Evolutionary conservation across 2,797 vertebrate species (phyloP).

Genomic region (Protonibea diacanthus): DNA sequence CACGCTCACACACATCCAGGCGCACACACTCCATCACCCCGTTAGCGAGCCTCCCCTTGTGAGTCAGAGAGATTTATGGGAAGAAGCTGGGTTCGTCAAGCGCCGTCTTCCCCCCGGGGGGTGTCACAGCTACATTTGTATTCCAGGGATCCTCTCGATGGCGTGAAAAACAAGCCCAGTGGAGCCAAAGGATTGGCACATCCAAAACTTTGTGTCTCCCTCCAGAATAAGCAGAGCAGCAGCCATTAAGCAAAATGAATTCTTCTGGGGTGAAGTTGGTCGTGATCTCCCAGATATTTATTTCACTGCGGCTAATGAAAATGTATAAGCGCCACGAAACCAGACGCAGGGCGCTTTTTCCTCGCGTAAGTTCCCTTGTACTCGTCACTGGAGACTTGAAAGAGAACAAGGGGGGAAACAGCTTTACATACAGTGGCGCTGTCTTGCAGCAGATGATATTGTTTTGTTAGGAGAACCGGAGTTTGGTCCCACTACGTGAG

Average conservation of each 20-base stretch:
- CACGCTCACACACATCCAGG: conserved; percentile 17
- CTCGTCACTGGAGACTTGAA: conserved; percentile 49
- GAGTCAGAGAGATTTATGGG: conserved; percentile 85
- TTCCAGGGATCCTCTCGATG: conserved; percentile 72
- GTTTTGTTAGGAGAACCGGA: conserved; percentile 55
- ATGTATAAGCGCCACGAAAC: conserved; percentile 52
- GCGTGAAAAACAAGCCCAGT: conserved; percentile 70
- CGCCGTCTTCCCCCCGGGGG: conserved; percentile 61
- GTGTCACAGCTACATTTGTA: conserved; percentile 81
- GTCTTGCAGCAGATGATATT: conserved; percentile 56
- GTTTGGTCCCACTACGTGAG: conserved; percentile 58
- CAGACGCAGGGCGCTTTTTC: conserved; percentile 12
- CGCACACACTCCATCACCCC: conserved; percentile 58
- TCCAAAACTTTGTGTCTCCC: conserved; percentile 66
- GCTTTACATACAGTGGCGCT: conserved; percentile 38
- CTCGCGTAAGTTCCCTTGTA: conserved; percentile 19
- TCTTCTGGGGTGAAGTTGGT: conserved; percentile 59
- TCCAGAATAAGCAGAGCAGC: conserved; percentile 54
- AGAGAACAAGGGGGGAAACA: conserved; percentile 49
- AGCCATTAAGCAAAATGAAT: conserved; percentile 68
- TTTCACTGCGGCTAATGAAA: conserved; percentile 69
- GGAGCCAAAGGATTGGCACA: conserved; percentile 65
- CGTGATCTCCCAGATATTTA: conserved; percentile 64
- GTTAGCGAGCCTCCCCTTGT: conserved; percentile 68
- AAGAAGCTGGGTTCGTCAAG: conserved; percentile 78